Percentiles rank a stretch among this genome's conserved stretches.
Evolutionary conservation across 1,140 invertebrate species (phyloP).

Genomic region (Tetraneura akinire): DNA sequence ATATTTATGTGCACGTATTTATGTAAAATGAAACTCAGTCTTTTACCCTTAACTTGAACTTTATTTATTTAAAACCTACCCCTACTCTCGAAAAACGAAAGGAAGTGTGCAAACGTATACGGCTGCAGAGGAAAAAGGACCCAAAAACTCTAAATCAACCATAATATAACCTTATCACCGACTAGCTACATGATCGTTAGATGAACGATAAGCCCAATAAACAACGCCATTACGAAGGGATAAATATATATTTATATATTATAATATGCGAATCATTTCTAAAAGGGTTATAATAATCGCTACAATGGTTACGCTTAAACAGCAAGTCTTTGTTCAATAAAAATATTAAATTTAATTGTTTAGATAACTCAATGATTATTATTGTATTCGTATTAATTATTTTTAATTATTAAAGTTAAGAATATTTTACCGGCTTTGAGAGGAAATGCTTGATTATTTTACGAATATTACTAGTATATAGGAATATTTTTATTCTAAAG

Average conservation of each 20-base stretch:
- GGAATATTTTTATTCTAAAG: too few relatives aligned
- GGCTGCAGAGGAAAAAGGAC: constrained; percentile 28
- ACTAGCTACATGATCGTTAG: background rate
- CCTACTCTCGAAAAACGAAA: constrained; percentile 8
- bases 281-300: background rate
- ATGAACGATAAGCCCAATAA: constrained; percentile 38
- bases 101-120: background rate
- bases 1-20: background rate
- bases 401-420: too few relatives aligned
- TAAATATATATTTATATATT: too few relatives aligned
- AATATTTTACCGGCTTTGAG: too few relatives aligned
- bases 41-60: constrained; percentile 28
- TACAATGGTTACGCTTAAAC: background rate
- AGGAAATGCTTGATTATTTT: too few relatives aligned
- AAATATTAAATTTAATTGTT: constrained; percentile 20
- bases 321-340: background rate
- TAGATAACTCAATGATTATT: too few relatives aligned
- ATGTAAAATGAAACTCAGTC: background rate
- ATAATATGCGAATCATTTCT: constrained; percentile 24
- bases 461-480: too few relatives aligned
- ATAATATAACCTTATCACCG: constrained; percentile 7
- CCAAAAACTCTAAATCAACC: constrained; percentile 30
- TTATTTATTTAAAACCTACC: constrained; percentile 25
- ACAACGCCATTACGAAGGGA: constrained; percentile 26
- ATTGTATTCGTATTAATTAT: too few relatives aligned